Conservation (phyloP, 2,113 vertebrate species). For the Mustela lutreola region DNA sequence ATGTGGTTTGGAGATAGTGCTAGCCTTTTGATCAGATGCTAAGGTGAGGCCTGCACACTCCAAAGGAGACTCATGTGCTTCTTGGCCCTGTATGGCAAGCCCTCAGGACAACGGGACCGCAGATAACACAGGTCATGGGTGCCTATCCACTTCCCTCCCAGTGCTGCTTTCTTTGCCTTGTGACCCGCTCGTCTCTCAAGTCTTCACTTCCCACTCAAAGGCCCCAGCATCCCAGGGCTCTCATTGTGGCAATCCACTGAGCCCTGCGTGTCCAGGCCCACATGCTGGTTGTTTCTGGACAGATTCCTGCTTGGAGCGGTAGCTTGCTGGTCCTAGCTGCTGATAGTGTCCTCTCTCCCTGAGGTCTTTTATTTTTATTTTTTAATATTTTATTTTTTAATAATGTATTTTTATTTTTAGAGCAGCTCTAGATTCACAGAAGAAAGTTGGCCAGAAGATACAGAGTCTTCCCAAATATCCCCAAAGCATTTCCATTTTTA, state of each 20-base stretch:
- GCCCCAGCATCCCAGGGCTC: neutral
- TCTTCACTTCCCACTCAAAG: neutral
- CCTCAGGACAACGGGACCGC: neutral
- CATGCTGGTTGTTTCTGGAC: neutral
- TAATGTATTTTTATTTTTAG: neutral
- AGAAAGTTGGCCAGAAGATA: neutral
- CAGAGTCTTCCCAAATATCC: neutral
- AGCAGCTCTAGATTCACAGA: neutral
- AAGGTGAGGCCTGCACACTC: fast-evolving
- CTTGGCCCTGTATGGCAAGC: neutral
- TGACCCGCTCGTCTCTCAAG: neutral
- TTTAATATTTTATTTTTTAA: too few species aligned
- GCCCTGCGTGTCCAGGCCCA: neutral
- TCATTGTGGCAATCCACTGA: neutral
- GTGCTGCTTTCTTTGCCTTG: neutral
- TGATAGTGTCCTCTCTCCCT: neutral
- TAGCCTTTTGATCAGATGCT: neutral
- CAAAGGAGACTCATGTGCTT: neutral
- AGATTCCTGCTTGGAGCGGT: neutral
- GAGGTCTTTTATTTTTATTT: neutral
- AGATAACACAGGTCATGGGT: neutral
- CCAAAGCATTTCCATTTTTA: neutral
- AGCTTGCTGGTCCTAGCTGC: neutral
- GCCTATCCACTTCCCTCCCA: fast-evolving
- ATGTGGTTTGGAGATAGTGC: neutral